Percentiles rank a stretch among this genome's conserved stretches.
phyloP scores from a whole-genome alignment of 2,797 vertebrate genomes.

The Acipenser oxyrinchus region DNA sequence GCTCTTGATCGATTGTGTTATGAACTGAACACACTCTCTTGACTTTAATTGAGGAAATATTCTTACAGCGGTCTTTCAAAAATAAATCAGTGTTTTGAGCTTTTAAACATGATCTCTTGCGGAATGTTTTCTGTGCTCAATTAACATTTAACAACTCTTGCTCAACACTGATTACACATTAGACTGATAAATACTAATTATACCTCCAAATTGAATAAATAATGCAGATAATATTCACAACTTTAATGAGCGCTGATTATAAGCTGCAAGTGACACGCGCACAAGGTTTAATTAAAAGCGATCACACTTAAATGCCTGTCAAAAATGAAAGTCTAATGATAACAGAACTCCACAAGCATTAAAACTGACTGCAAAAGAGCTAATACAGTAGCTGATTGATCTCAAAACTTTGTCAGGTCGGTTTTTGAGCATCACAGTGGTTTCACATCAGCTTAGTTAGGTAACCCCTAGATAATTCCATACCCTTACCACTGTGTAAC shows the following conservation, averaged over 20 bases:
- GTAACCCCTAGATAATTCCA: too few species aligned
- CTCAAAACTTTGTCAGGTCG: too few species aligned
- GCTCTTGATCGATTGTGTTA: too few species aligned
- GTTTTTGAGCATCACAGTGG: too few species aligned
- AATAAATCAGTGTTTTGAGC: not conserved
- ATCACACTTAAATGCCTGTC: constrained; percentile 23
- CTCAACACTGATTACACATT: not conserved
- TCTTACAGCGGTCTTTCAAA: not conserved
- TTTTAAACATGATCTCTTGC: not conserved
- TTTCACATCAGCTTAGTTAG: too few species aligned
- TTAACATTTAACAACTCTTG: constrained; percentile 1
- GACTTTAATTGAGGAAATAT: too few species aligned
- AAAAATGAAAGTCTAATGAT: constrained; percentile 8
- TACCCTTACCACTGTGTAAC: too few species aligned
- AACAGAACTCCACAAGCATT: too few species aligned
- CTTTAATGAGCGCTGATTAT: constrained; percentile 51
- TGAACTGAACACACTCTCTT: too few species aligned
- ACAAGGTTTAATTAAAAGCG: constrained; percentile 50
- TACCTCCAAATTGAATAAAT: constrained; percentile 48
- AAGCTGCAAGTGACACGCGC: constrained; percentile 44
- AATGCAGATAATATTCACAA: constrained; percentile 48
- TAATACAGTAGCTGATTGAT: too few species aligned
- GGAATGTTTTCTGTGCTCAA: not conserved
- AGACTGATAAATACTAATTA: constrained; percentile 40
- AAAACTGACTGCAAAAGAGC: too few species aligned